Conservation (phyloP, 1,140 invertebrate genomes). For the Laupala kohalensis region DNA sequence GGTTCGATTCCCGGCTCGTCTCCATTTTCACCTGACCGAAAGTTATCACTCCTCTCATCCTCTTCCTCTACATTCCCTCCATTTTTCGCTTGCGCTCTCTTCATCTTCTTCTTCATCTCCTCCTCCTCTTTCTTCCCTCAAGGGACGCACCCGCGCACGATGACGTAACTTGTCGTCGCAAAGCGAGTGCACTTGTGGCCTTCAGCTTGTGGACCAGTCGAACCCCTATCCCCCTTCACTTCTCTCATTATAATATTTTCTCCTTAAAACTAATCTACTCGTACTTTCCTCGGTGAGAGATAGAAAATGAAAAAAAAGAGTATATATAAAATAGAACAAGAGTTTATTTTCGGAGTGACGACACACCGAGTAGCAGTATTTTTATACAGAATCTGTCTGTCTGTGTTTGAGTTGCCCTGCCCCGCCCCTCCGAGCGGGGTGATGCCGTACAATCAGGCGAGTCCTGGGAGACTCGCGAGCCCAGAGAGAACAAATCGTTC, state of each 20-base stretch:
- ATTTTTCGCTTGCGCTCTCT: neutral
- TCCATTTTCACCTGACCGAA: too few species aligned
- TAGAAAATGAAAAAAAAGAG: too few species aligned
- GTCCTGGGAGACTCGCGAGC: neutral
- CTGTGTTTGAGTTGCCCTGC: neutral
- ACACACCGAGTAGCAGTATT: neutral
- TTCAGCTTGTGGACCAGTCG: neutral
- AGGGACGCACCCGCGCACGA: neutral
- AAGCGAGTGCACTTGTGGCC: neutral
- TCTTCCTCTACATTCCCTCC: too few species aligned
- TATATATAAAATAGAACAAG: too few species aligned
- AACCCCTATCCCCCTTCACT: neutral
- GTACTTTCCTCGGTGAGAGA: too few species aligned
- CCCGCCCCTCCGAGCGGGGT: too few species aligned
- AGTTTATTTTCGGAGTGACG: neutral
- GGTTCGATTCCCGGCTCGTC: too few species aligned
- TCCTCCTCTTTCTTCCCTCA: neutral
- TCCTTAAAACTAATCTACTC: too few species aligned
- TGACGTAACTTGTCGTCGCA: neutral
- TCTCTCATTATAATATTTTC: too few species aligned
- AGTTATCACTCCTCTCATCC: too few species aligned
- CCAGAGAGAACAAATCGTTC: neutral
- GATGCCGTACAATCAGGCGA: neutral
- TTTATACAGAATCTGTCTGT: neutral
- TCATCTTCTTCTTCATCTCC: neutral